Evolutionary conservation across 2,888 invertebrate species (phyloP).

Genomic region (Sesia bembeciformis): DNA sequence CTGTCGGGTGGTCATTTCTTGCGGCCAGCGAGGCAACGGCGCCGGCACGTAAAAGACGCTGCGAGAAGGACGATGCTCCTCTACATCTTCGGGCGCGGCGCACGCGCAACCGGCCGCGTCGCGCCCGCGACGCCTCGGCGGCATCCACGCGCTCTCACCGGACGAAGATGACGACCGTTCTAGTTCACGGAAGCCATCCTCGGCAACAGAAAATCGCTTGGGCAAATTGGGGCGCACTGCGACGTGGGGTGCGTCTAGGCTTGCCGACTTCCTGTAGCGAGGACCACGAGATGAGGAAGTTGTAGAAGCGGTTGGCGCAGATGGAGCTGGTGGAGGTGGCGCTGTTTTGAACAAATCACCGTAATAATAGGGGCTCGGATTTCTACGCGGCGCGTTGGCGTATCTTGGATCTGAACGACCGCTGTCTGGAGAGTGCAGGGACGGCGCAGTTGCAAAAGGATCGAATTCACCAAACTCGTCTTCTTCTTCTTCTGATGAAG

Average conservation of each 20-base stretch:
- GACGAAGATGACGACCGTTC: slow-evolving; percentile 72
- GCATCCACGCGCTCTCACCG: slow-evolving; percentile 78
- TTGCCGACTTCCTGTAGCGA: slow-evolving; percentile 81
- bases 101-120: slow-evolving; percentile 82
- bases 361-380: slow-evolving; percentile 89
- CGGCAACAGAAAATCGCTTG: slow-evolving; percentile 81
- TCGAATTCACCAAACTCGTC: slow-evolving; percentile 73
- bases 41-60: slow-evolving; percentile 82
- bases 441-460: slow-evolving; percentile 68
- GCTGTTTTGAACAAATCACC: slow-evolving; percentile 81
- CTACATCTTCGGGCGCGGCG: slow-evolving; percentile 80
- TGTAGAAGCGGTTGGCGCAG: slow-evolving; percentile 58
- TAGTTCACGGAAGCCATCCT: slow-evolving; percentile 78
- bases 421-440: slow-evolving; percentile 81
- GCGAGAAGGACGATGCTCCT: slow-evolving; percentile 77
- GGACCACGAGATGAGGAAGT: slow-evolving; percentile 66
- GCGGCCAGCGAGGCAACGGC: slow-evolving; percentile 77
- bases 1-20: slow-evolving; percentile 79
- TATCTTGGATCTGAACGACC: slow-evolving; percentile 73
- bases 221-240: slow-evolving; percentile 75
- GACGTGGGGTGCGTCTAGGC: slow-evolving; percentile 82
- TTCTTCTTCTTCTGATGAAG: slow-evolving; percentile 75
- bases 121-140: slow-evolving; percentile 79
- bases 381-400: slow-evolving; percentile 76
- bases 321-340: slow-evolving; percentile 61